A percentile compares a stretch with the other conserved stretches of the same genome.
Conservation (phyloP, 2,797 vertebrate species). For the Spheniscus humboldti region DNA sequence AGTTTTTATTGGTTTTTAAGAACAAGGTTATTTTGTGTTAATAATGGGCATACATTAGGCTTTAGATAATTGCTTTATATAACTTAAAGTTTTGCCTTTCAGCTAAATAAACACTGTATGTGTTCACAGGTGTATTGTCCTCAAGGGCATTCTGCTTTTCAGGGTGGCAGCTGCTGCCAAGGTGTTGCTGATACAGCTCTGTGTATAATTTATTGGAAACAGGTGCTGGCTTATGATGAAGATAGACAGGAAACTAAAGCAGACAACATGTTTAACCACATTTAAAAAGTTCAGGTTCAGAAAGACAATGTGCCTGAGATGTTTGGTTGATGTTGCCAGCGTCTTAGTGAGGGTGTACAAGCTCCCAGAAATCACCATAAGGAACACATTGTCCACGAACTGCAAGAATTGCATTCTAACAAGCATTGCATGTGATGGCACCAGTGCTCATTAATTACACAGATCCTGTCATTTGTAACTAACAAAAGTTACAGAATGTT, state of each 20-base stretch:
- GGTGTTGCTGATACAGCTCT: constrained; percentile 78
- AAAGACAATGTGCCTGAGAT: constrained; percentile 77
- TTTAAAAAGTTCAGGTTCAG: constrained; percentile 73
- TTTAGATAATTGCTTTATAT: constrained; percentile 81
- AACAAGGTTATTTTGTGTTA: constrained; percentile 80
- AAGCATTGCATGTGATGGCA: constrained; percentile 46
- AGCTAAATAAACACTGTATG: constrained; percentile 77
- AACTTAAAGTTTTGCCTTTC: constrained; percentile 74
- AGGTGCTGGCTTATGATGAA: constrained; percentile 77
- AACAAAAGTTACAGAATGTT: constrained; percentile 38
- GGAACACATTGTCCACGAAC: constrained; percentile 69
- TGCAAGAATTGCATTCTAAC: constrained; percentile 61
- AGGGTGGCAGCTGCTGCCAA: constrained; percentile 76
- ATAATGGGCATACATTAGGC: constrained; percentile 74
- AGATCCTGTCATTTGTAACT: constrained; percentile 48
- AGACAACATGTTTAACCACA: constrained; percentile 78
- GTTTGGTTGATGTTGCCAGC: constrained; percentile 72
- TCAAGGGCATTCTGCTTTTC: constrained; percentile 73
- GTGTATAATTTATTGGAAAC: constrained; percentile 79
- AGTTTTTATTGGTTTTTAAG: constrained; percentile 76
- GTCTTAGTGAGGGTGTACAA: constrained; percentile 56
- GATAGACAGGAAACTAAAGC: constrained; percentile 78
- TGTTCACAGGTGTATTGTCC: constrained; percentile 84
- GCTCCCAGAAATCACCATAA: constrained; percentile 60
- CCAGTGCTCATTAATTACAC: constrained; percentile 58